phyloP scores from a whole-genome alignment of 2,797 vertebrate species.

The Megaceryle alcyon region DNA sequence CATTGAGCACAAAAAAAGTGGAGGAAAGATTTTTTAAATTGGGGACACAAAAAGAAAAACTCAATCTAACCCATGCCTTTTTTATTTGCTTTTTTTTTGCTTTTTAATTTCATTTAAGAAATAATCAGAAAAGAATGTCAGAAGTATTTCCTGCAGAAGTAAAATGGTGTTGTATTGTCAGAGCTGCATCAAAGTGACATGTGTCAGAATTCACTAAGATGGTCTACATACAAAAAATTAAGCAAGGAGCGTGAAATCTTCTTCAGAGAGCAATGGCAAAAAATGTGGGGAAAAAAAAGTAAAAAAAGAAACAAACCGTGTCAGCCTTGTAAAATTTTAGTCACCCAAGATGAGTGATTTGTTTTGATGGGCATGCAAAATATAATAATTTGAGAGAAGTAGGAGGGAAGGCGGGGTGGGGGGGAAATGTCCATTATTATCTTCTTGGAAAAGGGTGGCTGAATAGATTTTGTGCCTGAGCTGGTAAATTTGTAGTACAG shows the following conservation, averaged over 20 bases:
- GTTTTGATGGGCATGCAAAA: slow-evolving; percentile 42
- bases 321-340: slow-evolving; percentile 22
- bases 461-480: slow-evolving; percentile 39
- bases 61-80: background rate
- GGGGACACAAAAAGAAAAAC: background rate
- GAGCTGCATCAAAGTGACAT: background rate
- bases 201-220: background rate
- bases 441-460: background rate
- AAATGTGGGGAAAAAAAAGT: background rate
- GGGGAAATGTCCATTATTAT: background rate
- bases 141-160: background rate
- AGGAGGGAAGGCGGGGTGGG: background rate
- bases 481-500: slow-evolving; percentile 19
- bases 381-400: slow-evolving; percentile 5
- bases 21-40: background rate
- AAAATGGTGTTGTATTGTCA: background rate
- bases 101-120: background rate
- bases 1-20: background rate
- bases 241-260: background rate
- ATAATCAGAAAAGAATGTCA: background rate
- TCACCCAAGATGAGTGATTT: slow-evolving; percentile 24
- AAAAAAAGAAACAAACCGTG: background rate
- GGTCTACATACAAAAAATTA: slow-evolving; percentile 1
- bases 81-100: background rate
- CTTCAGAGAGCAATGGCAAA: background rate